Base-by-base conservation (phyloP, 2,797 vertebrate species). In the Stomatorhinus walkeri region DNA sequence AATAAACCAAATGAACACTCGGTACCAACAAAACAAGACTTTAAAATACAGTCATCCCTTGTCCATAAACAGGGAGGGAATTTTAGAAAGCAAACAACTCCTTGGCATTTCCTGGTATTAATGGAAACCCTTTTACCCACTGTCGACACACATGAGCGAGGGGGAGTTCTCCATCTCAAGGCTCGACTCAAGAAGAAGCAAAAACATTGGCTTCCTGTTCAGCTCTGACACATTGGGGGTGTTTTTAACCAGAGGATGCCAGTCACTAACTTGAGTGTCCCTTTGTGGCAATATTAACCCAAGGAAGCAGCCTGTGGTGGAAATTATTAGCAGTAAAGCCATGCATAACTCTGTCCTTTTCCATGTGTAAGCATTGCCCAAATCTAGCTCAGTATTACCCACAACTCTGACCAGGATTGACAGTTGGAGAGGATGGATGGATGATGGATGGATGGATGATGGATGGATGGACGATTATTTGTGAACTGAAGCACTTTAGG, bases 121-220 rank as follows among this genome's bases (percentile, higher is more conserved):
- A 91, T 91, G 72, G 89, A 89, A 89, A 89, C 56, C 90, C 89
- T 88, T 91, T 92, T 88, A 91, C 89, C 89, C 89, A 90, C 83
- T 90, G 88, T 43, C 19, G 19, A 90, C 88, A 89, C 88, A 85
- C 91, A 91, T 92, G 90, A 91, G 92, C 91, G 59, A 43, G 61
- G 81, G 90, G 89, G 89, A 91, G 68, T 89, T 85, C 87, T 89
- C 89, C 87, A 90, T 90, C 89, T 91, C 88, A 24, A 79, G 89
- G 81, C 89, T 49, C 81, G 76, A 89, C 83, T 76, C 88, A 92
- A 93, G 91, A 92, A 91, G 91, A 92, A 93, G 91, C 90, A 92
- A 90, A 90, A 92, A 92, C 91, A 92, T 68, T 90, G 85, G 89
- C 92, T 93, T 94, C 93, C 92, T 93, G 91, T 91, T 89, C 79